phyloP scores from a whole-genome alignment of 2,888 invertebrate genomes.

The Cephonodes hylas region DNA sequence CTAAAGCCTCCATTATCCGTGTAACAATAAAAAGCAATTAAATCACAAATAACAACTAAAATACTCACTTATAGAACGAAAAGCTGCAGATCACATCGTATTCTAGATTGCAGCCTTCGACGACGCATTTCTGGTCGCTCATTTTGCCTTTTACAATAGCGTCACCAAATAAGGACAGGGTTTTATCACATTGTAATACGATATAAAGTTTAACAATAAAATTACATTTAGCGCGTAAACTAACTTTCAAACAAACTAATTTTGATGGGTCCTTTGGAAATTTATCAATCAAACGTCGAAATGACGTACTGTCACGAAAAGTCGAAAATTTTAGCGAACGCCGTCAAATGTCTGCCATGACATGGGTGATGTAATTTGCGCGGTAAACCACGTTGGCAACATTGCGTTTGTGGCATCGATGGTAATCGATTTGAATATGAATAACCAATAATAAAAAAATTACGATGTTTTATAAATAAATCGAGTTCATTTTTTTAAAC shows the following conservation, averaged over 20 bases:
- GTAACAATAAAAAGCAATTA: too few relatives aligned
- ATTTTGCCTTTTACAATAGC: conserved; percentile 49
- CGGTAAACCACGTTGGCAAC: conserved; percentile 56
- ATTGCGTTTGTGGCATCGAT: conserved; percentile 22
- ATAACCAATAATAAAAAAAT: not conserved
- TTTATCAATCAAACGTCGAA: conserved; percentile 82
- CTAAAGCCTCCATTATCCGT: conserved; percentile 3
- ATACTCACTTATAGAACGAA: conserved; percentile 77
- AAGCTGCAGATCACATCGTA: conserved; percentile 79
- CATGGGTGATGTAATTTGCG: conserved; percentile 76
- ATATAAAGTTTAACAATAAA: conserved; percentile 55
- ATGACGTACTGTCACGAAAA: conserved; percentile 81
- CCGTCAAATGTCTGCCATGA: conserved; percentile 65
- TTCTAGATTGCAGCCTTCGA: conserved; percentile 76
- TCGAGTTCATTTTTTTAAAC: not conserved
- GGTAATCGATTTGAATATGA: not conserved
- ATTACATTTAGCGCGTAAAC: conserved; percentile 76
- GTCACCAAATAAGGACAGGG: conserved; percentile 63
- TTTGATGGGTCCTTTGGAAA: conserved; percentile 78
- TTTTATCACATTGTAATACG: conserved; percentile 67
- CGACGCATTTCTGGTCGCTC: conserved; percentile 74
- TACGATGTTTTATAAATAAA: not conserved
- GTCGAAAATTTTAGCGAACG: conserved; percentile 70
- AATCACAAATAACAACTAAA: conserved; percentile 29
- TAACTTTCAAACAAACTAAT: conserved; percentile 80